Base-by-base conservation (phyloP, 1,140 invertebrate species). In the Scaptodrosophila lebanonensis region DNA sequence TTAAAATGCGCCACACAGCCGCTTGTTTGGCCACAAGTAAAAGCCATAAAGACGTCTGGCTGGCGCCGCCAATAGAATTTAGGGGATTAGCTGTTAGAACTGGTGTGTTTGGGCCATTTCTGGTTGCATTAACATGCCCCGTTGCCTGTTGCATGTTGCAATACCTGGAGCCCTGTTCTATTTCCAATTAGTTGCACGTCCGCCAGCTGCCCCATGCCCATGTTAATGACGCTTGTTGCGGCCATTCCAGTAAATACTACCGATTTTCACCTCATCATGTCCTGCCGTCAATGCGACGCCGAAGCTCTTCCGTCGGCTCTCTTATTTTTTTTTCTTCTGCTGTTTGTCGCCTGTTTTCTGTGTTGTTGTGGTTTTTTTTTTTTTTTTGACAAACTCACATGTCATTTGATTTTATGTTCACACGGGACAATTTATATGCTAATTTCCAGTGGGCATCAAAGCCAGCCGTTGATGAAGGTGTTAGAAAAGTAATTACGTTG, bases 371-470 rank as follows among this genome's bases (percentile, higher is more conserved):
- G 32, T 22, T 61, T 53, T 50, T 35, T 48, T 47, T 11, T 20
- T 22, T 51, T 66, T 71, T 79, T 77, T 79, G 73, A 77, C 72
- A 82, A 77, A 82, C 76, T 82, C 53, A 70, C 75, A 82, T 82
- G 75, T 82, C 75, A 82, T 82, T 82, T 82, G 69, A 75, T 53
- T 82, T 82, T 82, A 82, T 82, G 75, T 82, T 82, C 75, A 75
- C 75, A 82, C 75, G 75, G 75, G 75, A 82, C 75, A 82, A 82
- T 82, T 82, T 82, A 82, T 82, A 82, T 82, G 75, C 76, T 82
- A 82, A 82, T 82, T 82, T 66, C 70, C 75, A 66, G 70, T 75
- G 69, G 49, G 62, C 75, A 79, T 79, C 75, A 79, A 79, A 82
- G 75, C 61, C 60, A 38, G 59, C 52, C 73, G 65, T 58, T 82